phyloP scores from a whole-genome alignment of 2,797 vertebrate species.

The Typhlichthys eigenmanni region DNA sequence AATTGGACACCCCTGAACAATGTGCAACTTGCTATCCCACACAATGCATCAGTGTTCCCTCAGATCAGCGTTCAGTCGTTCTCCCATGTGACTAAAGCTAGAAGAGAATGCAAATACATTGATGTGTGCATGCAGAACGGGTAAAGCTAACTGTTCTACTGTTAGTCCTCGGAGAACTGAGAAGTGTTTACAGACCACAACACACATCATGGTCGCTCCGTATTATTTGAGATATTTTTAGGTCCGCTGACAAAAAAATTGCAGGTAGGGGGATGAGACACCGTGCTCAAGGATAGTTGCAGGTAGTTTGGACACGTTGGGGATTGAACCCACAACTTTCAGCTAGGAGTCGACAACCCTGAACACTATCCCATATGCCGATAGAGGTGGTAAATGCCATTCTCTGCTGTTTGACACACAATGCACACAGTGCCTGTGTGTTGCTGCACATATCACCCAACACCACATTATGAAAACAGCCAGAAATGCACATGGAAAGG shows the following conservation, averaged over 20 bases:
- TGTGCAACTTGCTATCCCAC: constrained; percentile 65
- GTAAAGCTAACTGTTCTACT: constrained; percentile 34
- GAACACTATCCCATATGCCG: too few relatives aligned
- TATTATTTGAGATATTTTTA: constrained; percentile 13
- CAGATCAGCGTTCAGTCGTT: constrained; percentile 65
- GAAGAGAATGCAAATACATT: constrained; percentile 42
- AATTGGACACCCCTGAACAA: constrained; percentile 66
- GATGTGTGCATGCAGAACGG: constrained; percentile 41
- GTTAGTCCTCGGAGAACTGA: constrained; percentile 21
- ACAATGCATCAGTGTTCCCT: constrained; percentile 58
- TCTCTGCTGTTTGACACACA: too few relatives aligned
- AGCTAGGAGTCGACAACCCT: too few relatives aligned
- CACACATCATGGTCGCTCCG: constrained; percentile 3
- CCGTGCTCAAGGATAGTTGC: too few relatives aligned
- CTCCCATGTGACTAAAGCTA: constrained; percentile 58
- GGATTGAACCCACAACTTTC: too few relatives aligned
- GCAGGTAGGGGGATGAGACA: too few relatives aligned
- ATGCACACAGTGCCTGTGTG: too few relatives aligned
- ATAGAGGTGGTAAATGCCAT: too few relatives aligned
- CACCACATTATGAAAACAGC: too few relatives aligned
- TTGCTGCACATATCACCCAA: too few relatives aligned
- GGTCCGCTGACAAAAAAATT: not conserved
- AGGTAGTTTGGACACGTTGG: too few relatives aligned
- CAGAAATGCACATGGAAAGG: too few relatives aligned
- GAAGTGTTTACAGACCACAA: constrained; percentile 11